Evolutionary conservation across 2,888 invertebrate genomes (phyloP).

Genomic region (Eupeodes luniger): DNA sequence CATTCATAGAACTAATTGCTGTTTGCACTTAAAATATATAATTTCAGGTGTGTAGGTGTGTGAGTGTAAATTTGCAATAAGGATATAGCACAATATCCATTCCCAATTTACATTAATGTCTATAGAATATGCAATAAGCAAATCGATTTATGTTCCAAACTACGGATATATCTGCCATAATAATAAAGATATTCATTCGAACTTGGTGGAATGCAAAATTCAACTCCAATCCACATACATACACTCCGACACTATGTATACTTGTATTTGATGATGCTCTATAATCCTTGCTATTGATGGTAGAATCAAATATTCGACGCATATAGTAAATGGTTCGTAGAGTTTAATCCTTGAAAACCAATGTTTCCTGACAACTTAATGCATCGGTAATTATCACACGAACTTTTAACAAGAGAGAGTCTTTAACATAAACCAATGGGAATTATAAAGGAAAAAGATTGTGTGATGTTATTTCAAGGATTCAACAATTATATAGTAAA

Average conservation of each 20-base stretch:
- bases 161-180: too few species aligned
- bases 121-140: background rate
- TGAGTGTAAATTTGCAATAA: background rate
- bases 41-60: background rate
- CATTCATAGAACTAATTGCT: slow-evolving; percentile 23
- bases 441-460: slow-evolving; percentile 1
- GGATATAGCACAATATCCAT: background rate
- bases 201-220: slow-evolving; percentile 25
- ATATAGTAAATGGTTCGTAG: background rate
- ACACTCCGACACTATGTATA: too few species aligned
- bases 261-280: background rate
- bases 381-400: slow-evolving; percentile 30
- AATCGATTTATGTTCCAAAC: slow-evolving; percentile 8
- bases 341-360: slow-evolving; percentile 23
- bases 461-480: background rate
- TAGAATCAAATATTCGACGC: background rate
- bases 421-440: background rate
- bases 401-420: background rate
- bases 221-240: slow-evolving; percentile 9
- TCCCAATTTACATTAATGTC: background rate
- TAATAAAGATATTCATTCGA: background rate
- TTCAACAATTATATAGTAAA: slow-evolving; percentile 1
- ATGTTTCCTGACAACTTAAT: slow-evolving; percentile 30
- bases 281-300: background rate
- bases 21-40: slow-evolving; percentile 2